Evolutionary conservation across 2,113 vertebrate genomes (phyloP).

Genomic region (Dicaeum eximium): DNA sequence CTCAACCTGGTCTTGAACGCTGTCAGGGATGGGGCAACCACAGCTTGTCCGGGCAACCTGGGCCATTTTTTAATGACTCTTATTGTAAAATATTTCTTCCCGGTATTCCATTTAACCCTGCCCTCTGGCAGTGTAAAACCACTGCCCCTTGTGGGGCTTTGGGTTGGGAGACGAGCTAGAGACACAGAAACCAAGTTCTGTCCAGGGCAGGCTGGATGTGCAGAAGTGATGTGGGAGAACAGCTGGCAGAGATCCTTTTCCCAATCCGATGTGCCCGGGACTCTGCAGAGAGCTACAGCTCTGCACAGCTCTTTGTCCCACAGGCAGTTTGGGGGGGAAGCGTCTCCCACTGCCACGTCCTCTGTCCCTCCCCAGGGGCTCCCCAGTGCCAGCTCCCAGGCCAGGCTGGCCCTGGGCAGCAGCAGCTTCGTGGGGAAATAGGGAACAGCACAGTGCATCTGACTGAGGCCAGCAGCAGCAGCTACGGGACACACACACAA

Average conservation of each 20-base stretch:
- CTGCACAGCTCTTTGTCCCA: background rate
- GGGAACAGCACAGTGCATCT: rapidly evolving
- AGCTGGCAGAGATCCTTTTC: background rate
- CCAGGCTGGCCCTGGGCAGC: background rate
- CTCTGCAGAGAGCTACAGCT: background rate
- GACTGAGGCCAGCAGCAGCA: background rate
- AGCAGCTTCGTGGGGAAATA: background rate
- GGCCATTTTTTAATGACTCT: rapidly evolving
- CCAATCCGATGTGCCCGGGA: rapidly evolving
- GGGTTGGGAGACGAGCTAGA: background rate
- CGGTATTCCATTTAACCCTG: background rate
- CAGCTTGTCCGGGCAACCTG: background rate
- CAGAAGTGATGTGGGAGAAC: background rate
- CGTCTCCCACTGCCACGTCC: background rate
- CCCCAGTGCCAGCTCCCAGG: background rate
- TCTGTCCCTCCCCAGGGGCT: background rate
- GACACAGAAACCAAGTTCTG: background rate
- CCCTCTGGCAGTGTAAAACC: background rate
- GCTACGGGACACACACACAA: background rate
- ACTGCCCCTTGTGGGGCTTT: rapidly evolving
- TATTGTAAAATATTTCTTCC: background rate
- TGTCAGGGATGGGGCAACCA: background rate
- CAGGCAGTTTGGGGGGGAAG: background rate
- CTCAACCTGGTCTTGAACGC: rapidly evolving
- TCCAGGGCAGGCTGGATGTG: background rate